phyloP scores from a whole-genome alignment of 1,140 invertebrate species.

The Agrypnia vestita region DNA sequence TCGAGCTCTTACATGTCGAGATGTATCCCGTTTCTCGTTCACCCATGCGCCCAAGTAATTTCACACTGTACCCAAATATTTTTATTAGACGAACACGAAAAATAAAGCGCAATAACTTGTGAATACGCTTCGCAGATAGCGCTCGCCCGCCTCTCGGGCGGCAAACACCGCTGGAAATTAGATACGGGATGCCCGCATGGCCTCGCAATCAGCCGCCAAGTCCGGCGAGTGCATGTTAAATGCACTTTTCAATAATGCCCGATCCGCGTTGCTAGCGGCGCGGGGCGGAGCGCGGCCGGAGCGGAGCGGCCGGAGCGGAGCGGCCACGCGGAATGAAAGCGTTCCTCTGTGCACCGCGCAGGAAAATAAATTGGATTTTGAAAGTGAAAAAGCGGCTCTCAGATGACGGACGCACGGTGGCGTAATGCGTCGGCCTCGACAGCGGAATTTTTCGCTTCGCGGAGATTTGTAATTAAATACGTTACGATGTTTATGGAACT shows the following conservation, averaged over 20 bases:
- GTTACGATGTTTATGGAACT: no score
- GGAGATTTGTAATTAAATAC: no score
- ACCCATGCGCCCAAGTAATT: no score
- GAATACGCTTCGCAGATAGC: conserved; percentile 7
- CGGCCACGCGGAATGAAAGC: no score
- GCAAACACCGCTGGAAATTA: not conserved
- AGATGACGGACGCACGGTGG: not conserved
- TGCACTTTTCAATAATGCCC: conserved; percentile 6
- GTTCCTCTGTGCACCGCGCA: not conserved
- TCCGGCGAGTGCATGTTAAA: conserved; percentile 9
- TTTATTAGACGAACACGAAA: not conserved
- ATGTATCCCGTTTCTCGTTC: no score
- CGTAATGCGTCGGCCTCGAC: not conserved
- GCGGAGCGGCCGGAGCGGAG: no score
- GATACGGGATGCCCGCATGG: conserved; percentile 6
- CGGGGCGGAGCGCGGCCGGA: not conserved
- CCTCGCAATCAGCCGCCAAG: not conserved
- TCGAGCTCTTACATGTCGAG: no score
- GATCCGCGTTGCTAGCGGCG: not conserved
- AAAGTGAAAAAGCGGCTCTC: not conserved
- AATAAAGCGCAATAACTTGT: not conserved
- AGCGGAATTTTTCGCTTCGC: not conserved
- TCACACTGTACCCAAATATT: no score
- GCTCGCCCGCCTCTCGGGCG: not conserved
- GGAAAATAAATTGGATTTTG: not conserved